phyloP scores from a whole-genome alignment of 2,113 vertebrate species.

The Marcusenius ussheri region DNA sequence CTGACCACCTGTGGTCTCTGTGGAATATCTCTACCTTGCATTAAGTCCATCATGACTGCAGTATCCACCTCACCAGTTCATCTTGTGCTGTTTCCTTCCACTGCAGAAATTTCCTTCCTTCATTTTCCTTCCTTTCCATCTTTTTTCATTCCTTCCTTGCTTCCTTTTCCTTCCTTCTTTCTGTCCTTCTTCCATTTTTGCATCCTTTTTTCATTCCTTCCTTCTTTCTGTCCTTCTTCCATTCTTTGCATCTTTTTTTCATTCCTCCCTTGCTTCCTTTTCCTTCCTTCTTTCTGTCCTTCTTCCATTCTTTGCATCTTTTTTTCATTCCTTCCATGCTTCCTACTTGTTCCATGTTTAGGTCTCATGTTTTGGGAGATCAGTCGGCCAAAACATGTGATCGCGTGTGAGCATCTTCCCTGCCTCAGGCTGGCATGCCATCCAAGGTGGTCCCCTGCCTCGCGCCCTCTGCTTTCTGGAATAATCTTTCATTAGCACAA shows the following conservation, averaged over 20 bases:
- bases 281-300: too few relatives aligned
- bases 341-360: not conserved
- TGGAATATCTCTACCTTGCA: not conserved
- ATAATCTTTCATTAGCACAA: not conserved
- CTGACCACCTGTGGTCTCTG: not conserved
- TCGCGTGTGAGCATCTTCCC: not conserved
- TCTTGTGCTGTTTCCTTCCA: not conserved
- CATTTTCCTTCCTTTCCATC: not conserved
- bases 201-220: not conserved
- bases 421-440: not conserved
- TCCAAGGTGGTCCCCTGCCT: not conserved
- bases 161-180: not conserved
- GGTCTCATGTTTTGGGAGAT: not conserved
- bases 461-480: not conserved
- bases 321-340: not conserved
- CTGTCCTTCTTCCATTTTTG: too few relatives aligned
- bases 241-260: not conserved
- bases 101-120: not conserved
- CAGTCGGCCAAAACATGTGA: not conserved
- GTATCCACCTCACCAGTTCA: not conserved
- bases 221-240: not conserved
- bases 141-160: not conserved
- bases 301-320: too few relatives aligned
- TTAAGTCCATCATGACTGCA: not conserved
- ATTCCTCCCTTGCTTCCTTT: not conserved